phyloP scores from a whole-genome alignment of 1,140 invertebrate species.

The Drosophila takahashii region DNA sequence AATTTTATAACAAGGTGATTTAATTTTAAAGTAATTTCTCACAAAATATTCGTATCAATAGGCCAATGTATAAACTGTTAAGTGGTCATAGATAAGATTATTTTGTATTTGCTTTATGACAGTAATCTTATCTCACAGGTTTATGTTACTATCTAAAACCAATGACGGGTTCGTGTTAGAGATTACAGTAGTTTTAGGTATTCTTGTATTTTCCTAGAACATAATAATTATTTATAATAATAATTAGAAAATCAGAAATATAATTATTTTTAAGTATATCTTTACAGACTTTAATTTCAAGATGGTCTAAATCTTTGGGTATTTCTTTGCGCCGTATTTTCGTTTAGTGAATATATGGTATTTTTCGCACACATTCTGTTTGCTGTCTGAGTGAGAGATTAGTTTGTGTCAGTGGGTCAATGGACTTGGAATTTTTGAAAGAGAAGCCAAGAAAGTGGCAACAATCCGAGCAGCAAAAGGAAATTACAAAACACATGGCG shows the following conservation, averaged over 20 bases:
- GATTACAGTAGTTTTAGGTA: too few relatives aligned
- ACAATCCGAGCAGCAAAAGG: slow-evolving; percentile 44
- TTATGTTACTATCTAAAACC: background rate
- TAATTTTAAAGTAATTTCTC: background rate
- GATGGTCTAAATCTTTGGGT: too few relatives aligned
- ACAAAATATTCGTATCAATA: background rate
- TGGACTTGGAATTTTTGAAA: slow-evolving; percentile 44
- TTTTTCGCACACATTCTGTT: slow-evolving; percentile 9
- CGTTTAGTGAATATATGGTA: background rate
- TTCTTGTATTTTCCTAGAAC: too few relatives aligned
- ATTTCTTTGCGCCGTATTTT: background rate
- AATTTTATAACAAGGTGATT: background rate
- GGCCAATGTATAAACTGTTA: background rate
- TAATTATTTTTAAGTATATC: too few relatives aligned
- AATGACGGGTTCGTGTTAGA: too few relatives aligned
- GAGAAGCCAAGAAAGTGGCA: slow-evolving; percentile 25
- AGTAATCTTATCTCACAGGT: background rate
- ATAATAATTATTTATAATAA: too few relatives aligned
- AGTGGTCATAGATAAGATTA: background rate
- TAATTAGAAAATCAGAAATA: too few relatives aligned
- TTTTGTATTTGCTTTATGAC: background rate
- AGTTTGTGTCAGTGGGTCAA: slow-evolving; percentile 72
- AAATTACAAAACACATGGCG: slow-evolving; percentile 69
- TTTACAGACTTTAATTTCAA: too few relatives aligned
- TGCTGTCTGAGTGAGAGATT: slow-evolving; percentile 19